Base-by-base conservation (phyloP, 2,888 invertebrate genomes). In the Iselma pallidipennis region DNA sequence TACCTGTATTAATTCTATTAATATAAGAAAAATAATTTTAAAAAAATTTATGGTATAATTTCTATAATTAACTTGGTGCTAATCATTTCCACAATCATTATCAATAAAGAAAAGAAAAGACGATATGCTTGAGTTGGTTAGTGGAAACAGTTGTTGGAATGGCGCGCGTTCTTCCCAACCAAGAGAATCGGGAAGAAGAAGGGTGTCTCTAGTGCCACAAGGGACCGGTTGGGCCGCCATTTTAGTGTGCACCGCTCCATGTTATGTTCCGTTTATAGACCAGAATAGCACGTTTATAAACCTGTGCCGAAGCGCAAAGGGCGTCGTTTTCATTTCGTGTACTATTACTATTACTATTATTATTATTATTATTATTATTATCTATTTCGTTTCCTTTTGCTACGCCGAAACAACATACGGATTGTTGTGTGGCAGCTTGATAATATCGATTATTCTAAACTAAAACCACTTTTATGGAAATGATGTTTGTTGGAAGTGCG, bases 301-400 rank as follows among this genome's bases (percentile, higher is more conserved):
- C 76, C 78, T 75, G 75, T 77, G 76, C 77, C 75, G 78, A 76
- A 75, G 74, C 77, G 78, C 76, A 77, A 79, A 78, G 77, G 77
- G 78, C 75, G 73, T 75, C 78, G 77, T 80, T 78, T 79, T 79
- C 80, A 80, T 80, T 79, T 76, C 75, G 72, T 69, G 71, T 78
- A 80, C n/a, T n/a, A n/a, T n/a, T n/a, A n/a, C n/a, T n/a, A n/a
- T n/a, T n/a, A n/a, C n/a, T n/a, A n/a, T n/a, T n/a, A n/a, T n/a
- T n/a, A n/a, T n/a, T n/a, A n/a, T 80, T 79, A 80, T 78, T 79
- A 79, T 79, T 78, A 79, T 78, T 80, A 77, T 74, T 74, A 74
- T 76, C 75, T 74, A 74, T 77, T 76, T 71, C 68, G 62, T 45
- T 59, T 58, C 55, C 55, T 58, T 53, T 37, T n/a, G n/a, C 57